Base-by-base conservation (phyloP, 2,888 invertebrate genomes). In the Palloptera scutellata region DNA sequence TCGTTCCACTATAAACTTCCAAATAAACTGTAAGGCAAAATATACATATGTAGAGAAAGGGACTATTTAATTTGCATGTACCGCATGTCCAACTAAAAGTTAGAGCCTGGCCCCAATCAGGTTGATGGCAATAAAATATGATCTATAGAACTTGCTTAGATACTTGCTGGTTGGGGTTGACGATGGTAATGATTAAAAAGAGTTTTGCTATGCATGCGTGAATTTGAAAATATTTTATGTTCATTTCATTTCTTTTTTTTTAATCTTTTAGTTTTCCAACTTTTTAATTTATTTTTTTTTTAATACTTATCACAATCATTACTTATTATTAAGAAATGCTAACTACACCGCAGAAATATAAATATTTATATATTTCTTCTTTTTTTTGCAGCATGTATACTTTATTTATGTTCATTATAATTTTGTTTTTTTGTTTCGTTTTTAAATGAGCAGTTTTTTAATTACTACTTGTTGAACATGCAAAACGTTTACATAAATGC, bases 201-300 rank as follows among this genome's bases (percentile, higher is more conserved):
- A 30, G 2, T 30, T 30, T 60, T 42, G 65, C 60, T 65, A 65
- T 60, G 65, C 60, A 60, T 65, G 59, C 65, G 52, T 65, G 60
- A 5, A 20, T 48, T 40, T 45, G n/a, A 5, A 30, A 3, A 19
- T 58, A 41, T 41, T 41, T 19, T 30, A 40, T 12, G 1, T 60
- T 60, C n/a, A n/a, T 45, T 60, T 19, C 11, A 17, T 42, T 60
- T 59, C 45, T 4, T 4, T 30, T 30, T 30, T 30, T 4, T 30
- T 30, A 30, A n/a, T n/a, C n/a, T n/a, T n/a, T n/a, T n/a, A n/a
- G n/a, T n/a, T n/a, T n/a, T n/a, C n/a, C n/a, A n/a, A n/a, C n/a
- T n/a, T n/a, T n/a, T n/a, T n/a, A n/a, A n/a, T n/a, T 12, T 15
- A 43, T 48, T 60, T 60, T 17, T 61, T 61, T 10, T 53, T 52